Base-by-base conservation (phyloP, 2,113 vertebrate species). In the Neofelis nebulosa region DNA sequence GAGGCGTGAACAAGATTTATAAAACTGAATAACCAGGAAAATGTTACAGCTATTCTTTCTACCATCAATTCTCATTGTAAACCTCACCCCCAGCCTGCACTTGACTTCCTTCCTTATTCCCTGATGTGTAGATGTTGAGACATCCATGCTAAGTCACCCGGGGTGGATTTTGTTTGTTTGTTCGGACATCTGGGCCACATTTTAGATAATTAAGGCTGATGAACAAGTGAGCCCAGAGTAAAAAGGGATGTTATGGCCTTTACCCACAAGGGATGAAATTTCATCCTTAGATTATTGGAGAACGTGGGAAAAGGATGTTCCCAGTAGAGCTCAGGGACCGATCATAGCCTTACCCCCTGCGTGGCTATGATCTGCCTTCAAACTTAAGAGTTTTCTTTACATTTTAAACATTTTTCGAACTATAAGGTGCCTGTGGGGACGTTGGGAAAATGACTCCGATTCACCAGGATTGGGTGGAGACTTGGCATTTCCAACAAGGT, bases 21-120 rank as follows among this genome's bases (percentile, higher is more conserved):
- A 65, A 86, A 97, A 84, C 18, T 33, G 94, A 97, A 29, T 90
- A 89, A 84, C 87, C 3, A 2, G 13, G 83, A 68, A 91, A 78
- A 86, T 57, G 63, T 80, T 41, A 71, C 88, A 90, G 48, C 16
- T 61, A 0, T 68, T 63, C 79, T 95, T 85, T 90, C 52, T 19
- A 14, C 74, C 2, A 10, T 63, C 23, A 69, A 0, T 74, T 73
- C 90, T 89, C 50, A 9, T 7, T 33, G 79, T 69, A 38, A 65
- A 14, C 15, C 23, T 86, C 38, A 38, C 31, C 41, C 41, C 1
- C 5, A 23, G 21, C 80, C 57, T 5, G 0, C 25, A 48, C 33
- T 87, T 76, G 23, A n/a, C 25, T 61, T 19, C 61, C 18, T 80
- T 41, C 5, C 27, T 50, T 71, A 23, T 79, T 45, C 25, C 36